Conservation (phyloP, 2,113 vertebrate species). For the Octodon degus region DNA sequence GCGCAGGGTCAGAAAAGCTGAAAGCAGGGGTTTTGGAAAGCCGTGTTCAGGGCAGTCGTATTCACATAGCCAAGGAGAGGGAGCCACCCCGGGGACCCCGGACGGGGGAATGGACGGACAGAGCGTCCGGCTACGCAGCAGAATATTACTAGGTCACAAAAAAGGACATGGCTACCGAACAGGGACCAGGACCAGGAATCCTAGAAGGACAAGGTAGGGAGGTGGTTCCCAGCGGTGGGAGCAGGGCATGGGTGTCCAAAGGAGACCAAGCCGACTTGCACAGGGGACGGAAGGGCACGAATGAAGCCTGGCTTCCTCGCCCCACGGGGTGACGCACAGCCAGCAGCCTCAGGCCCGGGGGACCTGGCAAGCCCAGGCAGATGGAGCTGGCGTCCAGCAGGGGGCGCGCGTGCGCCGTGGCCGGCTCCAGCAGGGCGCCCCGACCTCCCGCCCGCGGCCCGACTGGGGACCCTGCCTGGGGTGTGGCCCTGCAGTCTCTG, state of each 20-base stretch:
- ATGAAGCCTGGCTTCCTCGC: too few species aligned
- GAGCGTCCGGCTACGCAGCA: background rate
- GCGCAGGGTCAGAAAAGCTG: background rate
- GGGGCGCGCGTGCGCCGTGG: background rate
- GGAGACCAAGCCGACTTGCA: background rate
- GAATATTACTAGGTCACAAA: background rate
- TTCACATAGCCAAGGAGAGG: background rate
- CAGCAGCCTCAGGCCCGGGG: too few species aligned
- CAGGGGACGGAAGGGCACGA: too few species aligned
- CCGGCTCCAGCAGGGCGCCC: too few species aligned
- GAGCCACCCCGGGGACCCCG: background rate
- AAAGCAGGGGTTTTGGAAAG: background rate
- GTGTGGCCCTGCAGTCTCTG: too few species aligned
- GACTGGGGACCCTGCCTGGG: too few species aligned
- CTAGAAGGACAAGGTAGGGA: background rate
- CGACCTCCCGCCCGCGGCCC: too few species aligned
- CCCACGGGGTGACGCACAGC: rapidly evolving
- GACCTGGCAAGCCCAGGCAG: too few species aligned
- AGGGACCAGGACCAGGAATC: background rate
- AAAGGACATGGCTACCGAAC: background rate
- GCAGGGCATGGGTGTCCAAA: too few species aligned
- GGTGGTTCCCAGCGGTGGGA: background rate
- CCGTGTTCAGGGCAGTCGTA: background rate
- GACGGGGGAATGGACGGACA: background rate
- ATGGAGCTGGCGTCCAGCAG: background rate